Conservation (phyloP, 2,797 vertebrate genomes). For the Micromesistius poutassou region DNA sequence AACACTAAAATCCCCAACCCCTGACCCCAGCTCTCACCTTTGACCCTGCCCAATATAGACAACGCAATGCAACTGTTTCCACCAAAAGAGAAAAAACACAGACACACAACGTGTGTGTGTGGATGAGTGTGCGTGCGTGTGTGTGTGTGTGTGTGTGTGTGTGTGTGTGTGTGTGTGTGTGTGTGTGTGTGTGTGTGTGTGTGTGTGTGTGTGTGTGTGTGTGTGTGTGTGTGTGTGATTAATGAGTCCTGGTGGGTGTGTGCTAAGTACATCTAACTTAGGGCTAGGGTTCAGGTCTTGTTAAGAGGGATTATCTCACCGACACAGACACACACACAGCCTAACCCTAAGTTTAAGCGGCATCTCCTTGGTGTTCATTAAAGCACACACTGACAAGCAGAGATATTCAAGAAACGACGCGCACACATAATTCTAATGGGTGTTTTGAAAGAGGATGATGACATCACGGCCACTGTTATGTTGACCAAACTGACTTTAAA, state of each 20-base stretch:
- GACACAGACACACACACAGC: slow-evolving; percentile 14
- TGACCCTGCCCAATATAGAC: slow-evolving; percentile 41
- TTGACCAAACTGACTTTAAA: slow-evolving; percentile 39
- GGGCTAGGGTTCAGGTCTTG: slow-evolving; percentile 51
- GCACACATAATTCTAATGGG: slow-evolving; percentile 43
- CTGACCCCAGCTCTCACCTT: slow-evolving; percentile 48
- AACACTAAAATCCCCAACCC: slow-evolving; percentile 48
- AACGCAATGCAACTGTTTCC: slow-evolving; percentile 41
- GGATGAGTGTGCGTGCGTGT: slow-evolving; percentile 11
- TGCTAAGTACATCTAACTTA: slow-evolving; percentile 58
- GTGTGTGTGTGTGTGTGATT: slow-evolving; percentile 6
- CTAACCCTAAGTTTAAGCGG: not conserved
- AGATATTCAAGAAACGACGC: slow-evolving; percentile 26
- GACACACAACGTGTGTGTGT: not conserved
- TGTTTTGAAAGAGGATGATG: slow-evolving; percentile 56
- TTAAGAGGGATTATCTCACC: slow-evolving; percentile 58
- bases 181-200: slow-evolving; percentile 5
- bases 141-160: slow-evolving; percentile 15
- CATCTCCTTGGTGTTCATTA: slow-evolving; percentile 2
- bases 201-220: slow-evolving; percentile 15
- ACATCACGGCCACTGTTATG: slow-evolving; percentile 40
- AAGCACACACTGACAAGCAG: slow-evolving; percentile 8
- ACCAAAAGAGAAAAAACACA: slow-evolving; percentile 23
- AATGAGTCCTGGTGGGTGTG: slow-evolving; percentile 38
- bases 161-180: slow-evolving; percentile 4